These are phyloP conservation scores for Bellardia bayeri DNA, from an alignment of 2,888 invertebrate species.

Conservation along the genomic window DNA sequence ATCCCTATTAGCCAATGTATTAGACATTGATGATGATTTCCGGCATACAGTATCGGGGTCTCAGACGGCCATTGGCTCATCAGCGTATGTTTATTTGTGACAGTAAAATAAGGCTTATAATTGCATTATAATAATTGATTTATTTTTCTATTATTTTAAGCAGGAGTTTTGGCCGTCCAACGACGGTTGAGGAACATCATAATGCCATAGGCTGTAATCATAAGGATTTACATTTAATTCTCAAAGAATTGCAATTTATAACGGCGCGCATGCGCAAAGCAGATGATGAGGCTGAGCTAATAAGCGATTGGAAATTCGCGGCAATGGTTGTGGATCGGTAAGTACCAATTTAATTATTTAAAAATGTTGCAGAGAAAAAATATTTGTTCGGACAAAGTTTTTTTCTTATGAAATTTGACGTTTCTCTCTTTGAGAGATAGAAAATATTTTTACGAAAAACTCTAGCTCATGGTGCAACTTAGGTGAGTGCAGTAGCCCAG, in stretches of 20 bases:
- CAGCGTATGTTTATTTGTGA: constrained; percentile 85
- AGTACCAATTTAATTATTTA: constrained; percentile 66
- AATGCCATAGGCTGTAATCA: constrained; percentile 89
- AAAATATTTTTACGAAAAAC: too few species aligned
- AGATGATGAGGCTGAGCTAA: constrained; percentile 96
- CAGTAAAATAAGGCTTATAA: neutral
- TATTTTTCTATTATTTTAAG: constrained; percentile 48
- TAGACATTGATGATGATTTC: constrained; percentile 98
- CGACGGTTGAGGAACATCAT: constrained; percentile 90
- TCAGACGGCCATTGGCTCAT: constrained; percentile 87
- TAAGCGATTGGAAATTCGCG: constrained; percentile 99
- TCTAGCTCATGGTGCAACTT: too few species aligned
- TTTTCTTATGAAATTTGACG: too few species aligned
- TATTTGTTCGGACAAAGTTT: too few species aligned
- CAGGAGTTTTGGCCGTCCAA: constrained; percentile 89
- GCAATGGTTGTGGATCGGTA: constrained; percentile 98
- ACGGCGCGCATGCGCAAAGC: constrained; percentile 97
- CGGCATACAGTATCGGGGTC: constrained; percentile 88
- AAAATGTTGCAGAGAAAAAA: neutral
- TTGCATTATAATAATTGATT: neutral
- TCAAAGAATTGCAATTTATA: constrained; percentile 97
- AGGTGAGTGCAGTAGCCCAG: too few species aligned
- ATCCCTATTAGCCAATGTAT: constrained; percentile 96
- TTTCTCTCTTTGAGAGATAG: too few species aligned
- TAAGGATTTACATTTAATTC: constrained; percentile 94